These are phyloP conservation scores for Lordiphosa clarofinis DNA, from an alignment of 1,140 invertebrate species.

Conservation along the genomic window DNA sequence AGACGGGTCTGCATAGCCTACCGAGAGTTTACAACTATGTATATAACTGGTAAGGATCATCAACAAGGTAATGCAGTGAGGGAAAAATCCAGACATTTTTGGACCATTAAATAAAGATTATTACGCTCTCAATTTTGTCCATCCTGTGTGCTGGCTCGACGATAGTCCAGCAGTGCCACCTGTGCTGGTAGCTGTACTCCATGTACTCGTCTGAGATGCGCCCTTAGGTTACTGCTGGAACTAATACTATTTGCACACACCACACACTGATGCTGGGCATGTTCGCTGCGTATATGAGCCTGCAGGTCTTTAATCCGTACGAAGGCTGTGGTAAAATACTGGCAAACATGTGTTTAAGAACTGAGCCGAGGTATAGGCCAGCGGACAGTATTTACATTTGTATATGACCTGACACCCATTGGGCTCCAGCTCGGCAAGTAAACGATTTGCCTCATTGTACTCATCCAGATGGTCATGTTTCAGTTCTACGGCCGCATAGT, in stretches of 20 bases:
- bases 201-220: slow-evolving; percentile 64
- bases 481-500: slow-evolving; percentile 61
- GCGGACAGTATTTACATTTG: slow-evolving; percentile 72
- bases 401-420: slow-evolving; percentile 54
- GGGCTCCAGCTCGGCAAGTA: slow-evolving; percentile 34
- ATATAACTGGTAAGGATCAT: slow-evolving; percentile 82
- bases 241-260: slow-evolving; percentile 63
- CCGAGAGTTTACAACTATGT: slow-evolving; percentile 93
- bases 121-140: neutral
- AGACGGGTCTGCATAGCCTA: slow-evolving; percentile 95
- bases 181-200: slow-evolving; percentile 61
- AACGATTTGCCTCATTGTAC: slow-evolving; percentile 52
- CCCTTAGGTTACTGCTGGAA: slow-evolving; percentile 62
- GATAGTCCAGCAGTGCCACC: slow-evolving; percentile 58
- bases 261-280: slow-evolving; percentile 58
- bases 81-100: slow-evolving; percentile 83
- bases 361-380: slow-evolving; percentile 60
- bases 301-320: slow-evolving; percentile 59
- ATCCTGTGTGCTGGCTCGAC: slow-evolving; percentile 14
- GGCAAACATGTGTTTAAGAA: slow-evolving; percentile 71
- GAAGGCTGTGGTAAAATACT: slow-evolving; percentile 69
- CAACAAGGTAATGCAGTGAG: slow-evolving; percentile 84
- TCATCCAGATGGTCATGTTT: slow-evolving; percentile 50
- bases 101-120: slow-evolving; percentile 54
- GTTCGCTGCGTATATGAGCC: slow-evolving; percentile 52